Evolutionary conservation across 1,140 invertebrate genomes (phyloP).

Genomic region (Lineus longissimus): DNA sequence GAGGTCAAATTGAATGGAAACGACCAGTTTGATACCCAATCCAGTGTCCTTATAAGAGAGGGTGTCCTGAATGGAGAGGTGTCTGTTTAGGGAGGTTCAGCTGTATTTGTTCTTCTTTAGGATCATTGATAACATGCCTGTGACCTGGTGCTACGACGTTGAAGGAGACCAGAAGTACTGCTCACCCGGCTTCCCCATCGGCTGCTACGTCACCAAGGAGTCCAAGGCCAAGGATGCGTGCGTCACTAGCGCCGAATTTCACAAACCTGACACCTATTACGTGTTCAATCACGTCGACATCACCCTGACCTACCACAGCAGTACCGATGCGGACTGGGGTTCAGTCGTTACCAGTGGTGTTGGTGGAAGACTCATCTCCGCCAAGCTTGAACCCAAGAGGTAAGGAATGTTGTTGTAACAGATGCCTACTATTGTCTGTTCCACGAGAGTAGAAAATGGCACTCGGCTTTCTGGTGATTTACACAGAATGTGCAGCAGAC

Average conservation of each 20-base stretch:
- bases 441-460: no score
- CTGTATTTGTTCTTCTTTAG: conserved; percentile 35
- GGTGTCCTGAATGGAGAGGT: no score
- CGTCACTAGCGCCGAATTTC: conserved; percentile 31
- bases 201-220: conserved; percentile 75
- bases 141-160: conserved; percentile 85
- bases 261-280: conserved; percentile 69
- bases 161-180: conserved; percentile 78
- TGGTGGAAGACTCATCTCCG: conserved; percentile 82
- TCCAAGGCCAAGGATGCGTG: conserved; percentile 57
- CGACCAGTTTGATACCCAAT: no score
- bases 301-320: conserved; percentile 87
- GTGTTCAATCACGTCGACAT: conserved; percentile 97
- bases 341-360: conserved; percentile 60
- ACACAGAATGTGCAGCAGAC: no score
- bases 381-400: conserved; percentile 75
- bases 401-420: conserved; percentile 45
- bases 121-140: conserved; percentile 87
- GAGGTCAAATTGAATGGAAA: no score
- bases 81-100: no score
- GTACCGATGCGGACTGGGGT: conserved; percentile 79
- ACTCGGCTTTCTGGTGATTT: no score
- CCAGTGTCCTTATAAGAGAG: no score
- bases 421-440: no score
- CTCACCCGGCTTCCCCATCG: conserved; percentile 94